Conservation (phyloP, 2,113 vertebrate genomes). For the Cyprinodon tularosa region DNA sequence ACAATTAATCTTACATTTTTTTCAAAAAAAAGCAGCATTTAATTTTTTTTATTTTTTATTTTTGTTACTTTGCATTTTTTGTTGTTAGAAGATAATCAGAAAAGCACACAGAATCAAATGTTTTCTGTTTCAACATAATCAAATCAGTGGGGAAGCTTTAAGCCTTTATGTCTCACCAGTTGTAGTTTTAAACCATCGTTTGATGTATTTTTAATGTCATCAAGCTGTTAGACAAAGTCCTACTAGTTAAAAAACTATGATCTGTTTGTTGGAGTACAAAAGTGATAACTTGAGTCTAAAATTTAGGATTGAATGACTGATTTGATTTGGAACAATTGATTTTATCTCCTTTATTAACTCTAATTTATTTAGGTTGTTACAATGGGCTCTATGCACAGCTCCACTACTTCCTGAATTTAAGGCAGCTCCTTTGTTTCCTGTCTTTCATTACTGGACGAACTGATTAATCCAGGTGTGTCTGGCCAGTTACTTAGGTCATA, state of each 20-base stretch:
- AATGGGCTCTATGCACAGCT: too few relatives aligned
- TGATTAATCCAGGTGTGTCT: too few relatives aligned
- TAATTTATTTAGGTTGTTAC: neutral
- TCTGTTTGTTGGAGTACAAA: neutral
- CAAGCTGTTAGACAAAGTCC: conserved; percentile 26
- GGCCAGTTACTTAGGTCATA: too few relatives aligned
- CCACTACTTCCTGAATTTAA: too few relatives aligned
- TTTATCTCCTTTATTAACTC: neutral
- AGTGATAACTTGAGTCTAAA: neutral
- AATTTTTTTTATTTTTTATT: too few relatives aligned
- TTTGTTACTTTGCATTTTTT: neutral
- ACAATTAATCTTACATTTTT: neutral
- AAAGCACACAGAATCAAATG: neutral
- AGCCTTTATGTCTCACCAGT: neutral
- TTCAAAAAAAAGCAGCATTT: neutral
- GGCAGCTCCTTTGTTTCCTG: too few relatives aligned
- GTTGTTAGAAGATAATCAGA: neutral
- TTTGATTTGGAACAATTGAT: neutral
- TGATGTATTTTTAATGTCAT: conserved; percentile 10
- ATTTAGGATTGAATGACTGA: neutral
- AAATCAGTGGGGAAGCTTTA: neutral
- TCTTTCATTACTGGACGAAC: too few relatives aligned
- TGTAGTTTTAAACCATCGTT: neutral
- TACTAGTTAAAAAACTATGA: neutral
- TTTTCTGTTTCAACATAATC: conserved; percentile 9